Percentiles rank a stretch among this genome's conserved stretches.
Evolutionary conservation across 2,797 vertebrate genomes (phyloP).

Genomic region (Falco cherrug): DNA sequence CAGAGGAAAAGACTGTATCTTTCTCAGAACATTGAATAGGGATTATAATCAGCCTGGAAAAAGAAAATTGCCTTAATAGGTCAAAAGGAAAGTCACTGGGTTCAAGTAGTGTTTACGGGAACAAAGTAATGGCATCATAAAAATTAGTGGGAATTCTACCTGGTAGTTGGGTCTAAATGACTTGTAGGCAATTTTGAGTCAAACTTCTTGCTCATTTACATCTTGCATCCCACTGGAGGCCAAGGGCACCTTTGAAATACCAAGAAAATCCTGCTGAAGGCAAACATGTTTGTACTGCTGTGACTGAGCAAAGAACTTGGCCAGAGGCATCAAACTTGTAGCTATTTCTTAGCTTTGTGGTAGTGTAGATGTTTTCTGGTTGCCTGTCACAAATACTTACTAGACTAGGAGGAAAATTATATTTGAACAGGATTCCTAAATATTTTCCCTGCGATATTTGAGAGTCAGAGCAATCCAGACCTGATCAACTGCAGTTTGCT

Average conservation of each 20-base stretch:
- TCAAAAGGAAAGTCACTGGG: neutral
- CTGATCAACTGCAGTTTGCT: neutral
- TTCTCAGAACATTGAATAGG: neutral
- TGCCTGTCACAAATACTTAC: neutral
- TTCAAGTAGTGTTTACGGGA: neutral
- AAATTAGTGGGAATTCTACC: neutral
- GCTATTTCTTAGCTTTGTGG: neutral
- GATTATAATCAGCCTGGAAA: neutral
- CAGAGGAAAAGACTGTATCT: neutral
- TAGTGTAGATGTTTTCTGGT: neutral
- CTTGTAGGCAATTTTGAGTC: neutral
- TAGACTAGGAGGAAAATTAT: neutral
- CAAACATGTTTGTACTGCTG: neutral
- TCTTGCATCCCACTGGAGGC: neutral
- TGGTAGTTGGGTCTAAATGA: neutral
- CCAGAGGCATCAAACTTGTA: neutral
- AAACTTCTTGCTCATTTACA: neutral
- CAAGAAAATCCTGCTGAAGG: neutral
- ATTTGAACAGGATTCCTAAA: neutral
- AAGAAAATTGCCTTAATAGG: neutral
- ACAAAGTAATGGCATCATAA: neutral
- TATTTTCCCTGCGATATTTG: neutral
- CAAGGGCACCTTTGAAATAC: neutral
- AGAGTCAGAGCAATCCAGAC: neutral
- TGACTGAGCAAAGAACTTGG: neutral